Evolutionary conservation across 2,797 vertebrate species (phyloP), one percentile per base, ranked within the genome.

Genomic region (Ambastaia sidthimunki): DNA sequence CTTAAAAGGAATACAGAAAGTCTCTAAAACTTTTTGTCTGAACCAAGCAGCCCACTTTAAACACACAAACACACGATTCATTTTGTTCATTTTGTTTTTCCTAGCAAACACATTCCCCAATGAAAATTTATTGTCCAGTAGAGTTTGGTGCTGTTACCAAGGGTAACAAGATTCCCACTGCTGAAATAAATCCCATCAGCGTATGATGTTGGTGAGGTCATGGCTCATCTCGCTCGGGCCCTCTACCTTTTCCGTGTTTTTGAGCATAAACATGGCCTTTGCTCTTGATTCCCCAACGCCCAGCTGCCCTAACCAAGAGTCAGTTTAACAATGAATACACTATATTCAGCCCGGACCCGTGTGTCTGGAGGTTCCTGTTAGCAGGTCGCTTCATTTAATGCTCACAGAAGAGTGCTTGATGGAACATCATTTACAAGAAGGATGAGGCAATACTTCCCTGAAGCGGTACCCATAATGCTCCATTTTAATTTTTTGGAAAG

Each of bases 61-160:
- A 25, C 68, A 54, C 67, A 60, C 34, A 31, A 16, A 31, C 7
- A 63, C 31, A 34, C 16, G 76, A 70, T 19, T 41, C 41, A 44
- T 44, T 44, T 44, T 31, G 63, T 60, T 74, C 71, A 74, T 82
- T 80, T 81, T 72, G 73, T 82, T 78, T 77, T 57, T 62, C 13
- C 73, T 12, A 37, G 0, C 34, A 16, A 23, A 10, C 25, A 34
- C 52, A 13, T 25, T 7, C 15, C 63, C 67, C 25, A 54, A 78
- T 75, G 48, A 75, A 70, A 80, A 76, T 80, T 69, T 80, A 86
- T 85, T 85, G 82, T 74, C 44, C 55, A 12, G 41, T 48, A 79
- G 48, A 73, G 70, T 55, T 63, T 28, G 50, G 34, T 54, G 69
- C 74, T 54, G 75, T 70, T 76, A 69, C 62, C 48, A 25, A 2